These are phyloP conservation scores for Scomber japonicus DNA, from an alignment of 2,113 vertebrate genomes.

Conservation along the genomic window DNA sequence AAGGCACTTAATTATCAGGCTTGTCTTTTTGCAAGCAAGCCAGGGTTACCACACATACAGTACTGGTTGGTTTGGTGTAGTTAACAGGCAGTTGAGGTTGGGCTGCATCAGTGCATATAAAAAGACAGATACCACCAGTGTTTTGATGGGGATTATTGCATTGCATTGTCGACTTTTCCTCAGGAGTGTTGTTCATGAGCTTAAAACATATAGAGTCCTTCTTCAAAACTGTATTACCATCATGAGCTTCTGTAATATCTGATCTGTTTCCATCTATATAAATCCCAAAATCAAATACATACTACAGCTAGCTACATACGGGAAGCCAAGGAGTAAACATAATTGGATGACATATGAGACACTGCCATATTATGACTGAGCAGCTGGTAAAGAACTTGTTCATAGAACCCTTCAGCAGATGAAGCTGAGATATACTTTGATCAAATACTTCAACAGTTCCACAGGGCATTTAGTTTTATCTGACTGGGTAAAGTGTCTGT, in stretches of 20 bases:
- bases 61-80: no score
- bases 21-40: no score
- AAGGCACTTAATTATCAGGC: no score
- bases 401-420: not conserved
- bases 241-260: no score
- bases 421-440: not conserved
- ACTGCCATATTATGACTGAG: not conserved
- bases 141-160: not conserved
- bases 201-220: no score
- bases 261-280: not conserved
- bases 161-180: not conserved
- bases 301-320: not conserved
- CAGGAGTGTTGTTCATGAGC: no score
- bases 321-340: not conserved
- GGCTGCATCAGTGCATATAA: not conserved
- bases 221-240: no score
- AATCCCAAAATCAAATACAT: conserved; percentile 4
- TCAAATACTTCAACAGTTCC: not conserved
- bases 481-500: not conserved
- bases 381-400: not conserved
- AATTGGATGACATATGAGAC: not conserved
- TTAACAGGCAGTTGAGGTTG: no score
- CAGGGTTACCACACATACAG: no score
- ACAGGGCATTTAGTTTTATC: not conserved
- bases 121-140: not conserved